Conservation (phyloP, 1,140 invertebrate species). For the Ruditapes philippinarum region DNA sequence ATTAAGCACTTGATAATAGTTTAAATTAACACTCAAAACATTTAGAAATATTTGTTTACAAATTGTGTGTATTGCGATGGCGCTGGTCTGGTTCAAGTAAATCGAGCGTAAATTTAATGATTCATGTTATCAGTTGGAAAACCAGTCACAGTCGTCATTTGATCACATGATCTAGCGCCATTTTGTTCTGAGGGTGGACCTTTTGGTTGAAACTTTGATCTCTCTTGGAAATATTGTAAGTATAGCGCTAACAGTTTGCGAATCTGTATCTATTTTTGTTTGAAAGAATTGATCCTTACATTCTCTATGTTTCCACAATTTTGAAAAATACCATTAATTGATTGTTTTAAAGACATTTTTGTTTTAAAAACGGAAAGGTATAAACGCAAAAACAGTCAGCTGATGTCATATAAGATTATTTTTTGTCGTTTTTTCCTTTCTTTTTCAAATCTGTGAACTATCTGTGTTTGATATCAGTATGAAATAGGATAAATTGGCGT, state of each 20-base stretch:
- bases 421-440: too few relatives aligned
- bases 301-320: too few relatives aligned
- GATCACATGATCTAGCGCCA: conserved; percentile 50
- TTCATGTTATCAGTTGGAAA: not conserved
- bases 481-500: too few relatives aligned
- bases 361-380: not conserved
- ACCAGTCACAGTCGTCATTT: not conserved
- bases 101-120: not conserved
- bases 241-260: not conserved
- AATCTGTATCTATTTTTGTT: not conserved
- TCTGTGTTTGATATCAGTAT: too few relatives aligned
- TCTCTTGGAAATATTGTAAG: conserved; percentile 14
- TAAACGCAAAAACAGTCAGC: conserved; percentile 4
- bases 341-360: not conserved
- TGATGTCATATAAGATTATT: not conserved
- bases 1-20: too few relatives aligned
- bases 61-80: not conserved
- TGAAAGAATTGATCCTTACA: too few relatives aligned
- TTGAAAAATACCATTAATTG: not conserved
- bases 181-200: conserved; percentile 42
- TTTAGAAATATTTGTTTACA: not conserved
- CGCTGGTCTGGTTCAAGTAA: not conserved
- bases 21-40: too few relatives aligned
- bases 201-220: conserved; percentile 38
- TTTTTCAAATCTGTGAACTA: not conserved